Percentiles rank a stretch among this genome's conserved stretches.
Evolutionary conservation across 2,797 vertebrate species (phyloP).

Genomic region (Nannoperca obscura): DNA sequence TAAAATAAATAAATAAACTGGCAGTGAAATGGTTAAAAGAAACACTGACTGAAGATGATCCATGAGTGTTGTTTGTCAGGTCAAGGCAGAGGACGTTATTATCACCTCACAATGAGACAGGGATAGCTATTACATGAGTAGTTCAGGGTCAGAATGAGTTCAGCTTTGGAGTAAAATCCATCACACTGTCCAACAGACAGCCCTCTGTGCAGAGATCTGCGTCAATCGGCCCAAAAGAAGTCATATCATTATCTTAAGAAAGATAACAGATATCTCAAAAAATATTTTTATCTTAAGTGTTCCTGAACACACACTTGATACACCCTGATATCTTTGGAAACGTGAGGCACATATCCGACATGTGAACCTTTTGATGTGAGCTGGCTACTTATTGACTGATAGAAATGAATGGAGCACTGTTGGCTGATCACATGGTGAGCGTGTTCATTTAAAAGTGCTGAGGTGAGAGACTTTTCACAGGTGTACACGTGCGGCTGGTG

Average conservation of each 20-base stretch:
- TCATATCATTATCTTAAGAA: neutral
- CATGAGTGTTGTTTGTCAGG: slow-evolving; percentile 9
- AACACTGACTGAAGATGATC: neutral
- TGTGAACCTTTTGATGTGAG: slow-evolving; percentile 7
- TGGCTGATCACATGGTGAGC: neutral
- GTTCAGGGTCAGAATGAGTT: slow-evolving; percentile 14
- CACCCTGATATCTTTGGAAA: slow-evolving; percentile 22
- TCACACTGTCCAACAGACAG: neutral
- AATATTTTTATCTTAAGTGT: neutral
- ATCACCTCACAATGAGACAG: slow-evolving; percentile 10
- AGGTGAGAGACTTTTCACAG: neutral
- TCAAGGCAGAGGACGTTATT: slow-evolving; percentile 18
- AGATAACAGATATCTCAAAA: slow-evolving; percentile 21
- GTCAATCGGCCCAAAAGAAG: neutral
- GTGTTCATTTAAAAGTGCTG: neutral
- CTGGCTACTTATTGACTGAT: slow-evolving; percentile 49
- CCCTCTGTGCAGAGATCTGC: neutral
- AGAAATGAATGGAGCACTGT: neutral
- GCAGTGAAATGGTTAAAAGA: neutral
- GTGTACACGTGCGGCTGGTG: neutral
- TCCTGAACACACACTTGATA: neutral
- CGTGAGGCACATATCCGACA: slow-evolving; percentile 27
- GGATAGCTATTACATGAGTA: neutral
- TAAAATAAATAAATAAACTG: slow-evolving; percentile 14
- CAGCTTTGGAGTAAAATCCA: slow-evolving; percentile 4